Percentiles rank a stretch among this genome's conserved stretches.
These are phyloP conservation scores for Chiloscyllium plagiosum DNA, from an alignment of 2,113 vertebrate species.

Conservation along the genomic window DNA sequence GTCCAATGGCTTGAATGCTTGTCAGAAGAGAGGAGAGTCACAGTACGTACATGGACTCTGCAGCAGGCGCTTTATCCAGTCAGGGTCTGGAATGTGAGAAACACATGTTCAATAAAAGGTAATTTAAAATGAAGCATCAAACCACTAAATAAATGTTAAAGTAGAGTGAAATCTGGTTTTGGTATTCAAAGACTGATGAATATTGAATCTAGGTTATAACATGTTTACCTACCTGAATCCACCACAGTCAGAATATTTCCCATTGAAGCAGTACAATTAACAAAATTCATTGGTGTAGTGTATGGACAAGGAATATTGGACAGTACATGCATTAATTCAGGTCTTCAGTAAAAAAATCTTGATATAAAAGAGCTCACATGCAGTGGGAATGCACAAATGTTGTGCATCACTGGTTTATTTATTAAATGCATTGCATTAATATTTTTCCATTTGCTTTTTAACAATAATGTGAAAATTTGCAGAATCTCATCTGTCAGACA, in stretches of 20 bases:
- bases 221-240: neutral
- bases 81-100: constrained; percentile 72
- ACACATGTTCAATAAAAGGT: constrained; percentile 41
- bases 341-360: neutral
- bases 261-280: neutral
- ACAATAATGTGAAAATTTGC: neutral
- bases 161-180: neutral
- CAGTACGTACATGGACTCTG: constrained; percentile 84
- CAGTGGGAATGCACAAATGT: neutral
- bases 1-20: neutral
- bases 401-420: neutral
- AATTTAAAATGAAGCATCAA: neutral
- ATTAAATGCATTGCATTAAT: neutral
- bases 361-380: neutral
- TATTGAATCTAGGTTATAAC: neutral
- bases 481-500: neutral
- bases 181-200: neutral
- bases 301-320: neutral
- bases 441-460: neutral
- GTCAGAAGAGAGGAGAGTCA: constrained; percentile 81
- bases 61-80: constrained; percentile 88
- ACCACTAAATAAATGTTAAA: neutral
- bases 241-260: neutral
- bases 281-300: neutral
- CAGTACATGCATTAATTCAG: neutral